Base-by-base conservation (phyloP, 2,797 vertebrate species). In the Anisognathus igniventris region DNA sequence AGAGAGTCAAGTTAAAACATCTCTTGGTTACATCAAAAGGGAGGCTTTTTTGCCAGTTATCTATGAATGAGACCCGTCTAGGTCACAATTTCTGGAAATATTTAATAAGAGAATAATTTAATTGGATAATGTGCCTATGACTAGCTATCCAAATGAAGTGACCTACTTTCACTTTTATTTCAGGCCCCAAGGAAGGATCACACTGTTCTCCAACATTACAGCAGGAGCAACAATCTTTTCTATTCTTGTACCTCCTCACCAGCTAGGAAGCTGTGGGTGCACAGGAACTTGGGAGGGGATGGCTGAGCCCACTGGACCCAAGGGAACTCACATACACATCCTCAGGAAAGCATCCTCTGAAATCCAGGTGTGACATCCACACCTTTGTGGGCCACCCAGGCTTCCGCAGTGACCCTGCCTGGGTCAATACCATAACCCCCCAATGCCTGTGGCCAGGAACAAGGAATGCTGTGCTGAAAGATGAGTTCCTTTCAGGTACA, bases 121-220 rank as follows among this genome's bases (percentile, higher is more conserved):
- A 47, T 64, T 51, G 71, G 22, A 74, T 51, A 44, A n/a, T 8
- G 14, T 65, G 40, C 39, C 70, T 90, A 50, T 0, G 12, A 53
- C 23, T 62, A 57, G 18, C n/a, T 48, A 70, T 48, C 16, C 78
- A 50, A 82, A 83, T 6, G 28, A 80, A 80, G 40, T 67, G 58
- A 85, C 74, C 81, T 85, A 78, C 40, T 87, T 93, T 44, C 39
- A 56, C 44, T 82, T 77, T 79, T 53, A 90, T 66, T 76, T 88
- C 56, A 71, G 64, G 73, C 44, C 48, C 47, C 22, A 40, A 88
- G 65, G 76, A 73, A 80, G 48, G 42, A 66, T 58, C 84, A 50
- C 30, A 30, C 22, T 24, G 25, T 58, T 48, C 73, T 79, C 64
- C 56, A 79, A 64, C 27, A 37, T 31, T 31, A 50, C 5, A 13